Conservation (phyloP, 2,113 vertebrate genomes). For the Nothoprocta pentlandii region DNA sequence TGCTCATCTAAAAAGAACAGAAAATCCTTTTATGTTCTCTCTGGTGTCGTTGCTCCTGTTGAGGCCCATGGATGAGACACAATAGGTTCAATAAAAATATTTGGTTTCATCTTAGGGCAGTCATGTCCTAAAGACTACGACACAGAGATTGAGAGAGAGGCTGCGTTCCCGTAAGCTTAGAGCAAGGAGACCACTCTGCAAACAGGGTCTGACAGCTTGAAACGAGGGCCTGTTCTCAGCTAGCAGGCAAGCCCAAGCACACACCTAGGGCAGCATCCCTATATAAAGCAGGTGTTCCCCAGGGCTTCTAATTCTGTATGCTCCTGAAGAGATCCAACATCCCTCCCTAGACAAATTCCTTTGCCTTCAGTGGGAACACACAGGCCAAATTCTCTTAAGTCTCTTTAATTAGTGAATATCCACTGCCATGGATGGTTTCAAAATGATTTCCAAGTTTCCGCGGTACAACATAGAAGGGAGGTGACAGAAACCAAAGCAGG, state of each 20-base stretch:
- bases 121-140: conserved; percentile 1
- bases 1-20: neutral
- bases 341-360: neutral
- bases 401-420: neutral
- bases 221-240: neutral
- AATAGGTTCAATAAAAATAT: conserved; percentile 52
- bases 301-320: neutral
- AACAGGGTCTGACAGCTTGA: neutral
- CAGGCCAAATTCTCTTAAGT: neutral
- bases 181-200: neutral
- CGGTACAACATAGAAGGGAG: neutral
- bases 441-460: neutral
- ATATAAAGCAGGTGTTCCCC: neutral
- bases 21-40: conserved; percentile 55
- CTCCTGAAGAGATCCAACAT: neutral
- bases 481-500: neutral
- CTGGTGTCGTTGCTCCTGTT: conserved; percentile 29
- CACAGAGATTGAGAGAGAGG: neutral
- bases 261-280: neutral
- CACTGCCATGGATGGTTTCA: neutral
- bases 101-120: conserved; percentile 27
- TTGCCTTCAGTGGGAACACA: neutral
- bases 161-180: neutral
- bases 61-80: conserved; percentile 24
- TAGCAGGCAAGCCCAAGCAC: neutral